phyloP scores from a whole-genome alignment of 2,797 vertebrate genomes.

The Scomberomorus guttatus region DNA sequence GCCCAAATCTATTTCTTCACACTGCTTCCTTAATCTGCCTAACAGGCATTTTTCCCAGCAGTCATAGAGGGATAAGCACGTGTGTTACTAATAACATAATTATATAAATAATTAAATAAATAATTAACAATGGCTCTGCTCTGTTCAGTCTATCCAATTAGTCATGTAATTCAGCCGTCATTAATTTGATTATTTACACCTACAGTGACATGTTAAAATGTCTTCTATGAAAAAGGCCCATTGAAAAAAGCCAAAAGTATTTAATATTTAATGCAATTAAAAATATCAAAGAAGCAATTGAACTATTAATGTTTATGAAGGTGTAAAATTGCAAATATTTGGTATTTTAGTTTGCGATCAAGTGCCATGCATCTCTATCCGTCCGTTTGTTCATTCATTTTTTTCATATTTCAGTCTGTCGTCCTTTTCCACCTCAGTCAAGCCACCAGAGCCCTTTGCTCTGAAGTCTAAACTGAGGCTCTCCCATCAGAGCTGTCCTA shows the following conservation, averaged over 20 bases:
- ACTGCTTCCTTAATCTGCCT: no score
- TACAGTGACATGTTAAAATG: no score
- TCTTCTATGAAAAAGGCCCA: not conserved
- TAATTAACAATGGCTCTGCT: no score
- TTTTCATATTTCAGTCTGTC: not conserved
- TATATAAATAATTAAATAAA: no score
- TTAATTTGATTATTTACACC: no score
- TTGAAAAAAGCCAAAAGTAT: no score
- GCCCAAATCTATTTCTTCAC: no score
- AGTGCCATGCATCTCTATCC: not conserved
- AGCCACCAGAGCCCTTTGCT: not conserved
- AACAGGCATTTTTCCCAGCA: no score
- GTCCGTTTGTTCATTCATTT: not conserved
- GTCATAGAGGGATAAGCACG: no score
- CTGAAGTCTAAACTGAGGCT: conserved; percentile 42
- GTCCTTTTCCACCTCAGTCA: not conserved
- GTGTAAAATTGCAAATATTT: not conserved
- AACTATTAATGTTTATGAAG: not conserved
- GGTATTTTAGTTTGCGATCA: not conserved
- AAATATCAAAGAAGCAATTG: not conserved
- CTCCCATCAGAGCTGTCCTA: conserved; percentile 54
- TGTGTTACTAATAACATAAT: no score
- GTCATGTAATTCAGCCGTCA: no score
- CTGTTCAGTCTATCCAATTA: no score
- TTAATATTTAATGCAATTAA: not conserved